These are phyloP conservation scores for Biston betularia DNA, from an alignment of 2,888 invertebrate genomes.

Conservation along the genomic window DNA sequence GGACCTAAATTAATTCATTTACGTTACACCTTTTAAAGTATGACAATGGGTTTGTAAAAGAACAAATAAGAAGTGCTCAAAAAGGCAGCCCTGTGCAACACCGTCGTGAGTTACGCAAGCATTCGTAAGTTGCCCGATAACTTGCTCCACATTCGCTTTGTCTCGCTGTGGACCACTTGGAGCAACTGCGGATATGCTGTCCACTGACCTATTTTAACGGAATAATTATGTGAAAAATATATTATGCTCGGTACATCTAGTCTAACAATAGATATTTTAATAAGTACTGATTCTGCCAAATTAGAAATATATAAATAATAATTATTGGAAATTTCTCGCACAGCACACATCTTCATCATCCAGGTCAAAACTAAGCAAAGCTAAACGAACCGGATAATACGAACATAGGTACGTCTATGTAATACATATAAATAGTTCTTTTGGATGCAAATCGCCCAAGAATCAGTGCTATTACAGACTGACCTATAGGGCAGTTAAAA, in stretches of 20 bases:
- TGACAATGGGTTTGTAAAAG: not conserved
- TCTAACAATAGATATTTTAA: not conserved
- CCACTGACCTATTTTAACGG: constrained; percentile 47
- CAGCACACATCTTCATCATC: too few relatives aligned
- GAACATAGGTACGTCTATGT: too few relatives aligned
- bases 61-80: not conserved
- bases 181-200: constrained; percentile 51
- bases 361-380: too few relatives aligned
- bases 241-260: not conserved
- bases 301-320: too few relatives aligned
- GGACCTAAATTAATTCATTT: too few relatives aligned
- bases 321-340: too few relatives aligned
- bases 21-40: too few relatives aligned
- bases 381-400: too few relatives aligned
- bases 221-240: not conserved
- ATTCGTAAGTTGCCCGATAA: constrained; percentile 69
- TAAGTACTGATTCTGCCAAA: too few relatives aligned
- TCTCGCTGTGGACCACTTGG: constrained; percentile 57
- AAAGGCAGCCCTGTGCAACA: constrained; percentile 22
- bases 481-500: too few relatives aligned
- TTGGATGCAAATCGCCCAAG: too few relatives aligned
- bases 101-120: constrained; percentile 68
- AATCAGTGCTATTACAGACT: too few relatives aligned
- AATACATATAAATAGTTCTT: not conserved
- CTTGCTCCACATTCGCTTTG: constrained; percentile 82